Percentiles rank a stretch among this genome's conserved stretches.
phyloP scores from a whole-genome alignment of 2,113 vertebrate species.

The Bothrops jararaca region DNA sequence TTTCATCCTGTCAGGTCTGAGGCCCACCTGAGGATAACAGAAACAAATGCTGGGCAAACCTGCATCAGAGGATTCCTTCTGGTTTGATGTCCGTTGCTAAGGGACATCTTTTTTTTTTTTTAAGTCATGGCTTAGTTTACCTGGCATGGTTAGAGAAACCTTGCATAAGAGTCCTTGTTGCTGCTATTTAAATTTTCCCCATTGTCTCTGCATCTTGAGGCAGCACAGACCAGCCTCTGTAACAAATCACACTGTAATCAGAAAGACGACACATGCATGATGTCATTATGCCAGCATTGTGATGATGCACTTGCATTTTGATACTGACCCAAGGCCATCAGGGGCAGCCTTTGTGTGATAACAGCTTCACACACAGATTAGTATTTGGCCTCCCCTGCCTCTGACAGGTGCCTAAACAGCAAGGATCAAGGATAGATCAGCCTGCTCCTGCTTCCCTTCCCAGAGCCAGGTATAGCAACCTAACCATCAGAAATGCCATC shows the following conservation, averaged over 20 bases:
- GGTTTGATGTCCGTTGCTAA: neutral
- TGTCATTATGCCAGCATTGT: neutral
- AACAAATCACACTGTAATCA: neutral
- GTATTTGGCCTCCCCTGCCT: neutral
- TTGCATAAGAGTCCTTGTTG: neutral
- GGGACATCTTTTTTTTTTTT: neutral
- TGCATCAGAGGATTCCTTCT: neutral
- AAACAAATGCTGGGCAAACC: neutral
- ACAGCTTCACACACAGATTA: neutral
- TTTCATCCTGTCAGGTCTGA: neutral
- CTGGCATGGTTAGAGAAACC: neutral
- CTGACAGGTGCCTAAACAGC: neutral
- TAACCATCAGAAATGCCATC: neutral
- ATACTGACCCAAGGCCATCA: neutral
- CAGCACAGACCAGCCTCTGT: neutral
- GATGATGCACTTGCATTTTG: neutral
- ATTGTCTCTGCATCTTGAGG: neutral
- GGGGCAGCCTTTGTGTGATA: neutral
- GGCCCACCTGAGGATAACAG: too few species aligned
- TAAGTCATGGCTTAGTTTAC: neutral
- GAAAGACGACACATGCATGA: neutral
- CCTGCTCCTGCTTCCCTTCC: neutral
- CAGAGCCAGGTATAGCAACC: neutral
- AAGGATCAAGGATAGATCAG: neutral
- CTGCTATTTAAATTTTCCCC: neutral